phyloP scores from a whole-genome alignment of 2,113 vertebrate species.

The Apeltes quadracus region DNA sequence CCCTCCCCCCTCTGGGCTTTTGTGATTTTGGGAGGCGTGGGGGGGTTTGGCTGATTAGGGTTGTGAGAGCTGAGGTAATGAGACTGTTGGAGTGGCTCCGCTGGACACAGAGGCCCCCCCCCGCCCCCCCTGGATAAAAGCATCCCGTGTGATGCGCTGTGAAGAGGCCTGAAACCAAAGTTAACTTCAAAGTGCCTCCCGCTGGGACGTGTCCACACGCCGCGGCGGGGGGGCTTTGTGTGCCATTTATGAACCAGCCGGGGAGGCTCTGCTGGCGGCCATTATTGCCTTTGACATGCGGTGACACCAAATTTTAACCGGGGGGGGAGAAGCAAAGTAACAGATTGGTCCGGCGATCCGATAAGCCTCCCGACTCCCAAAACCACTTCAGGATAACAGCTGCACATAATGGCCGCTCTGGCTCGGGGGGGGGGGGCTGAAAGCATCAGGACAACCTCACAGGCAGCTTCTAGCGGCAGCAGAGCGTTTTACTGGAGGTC shows the following conservation, averaged over 20 bases:
- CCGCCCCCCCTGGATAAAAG: slow-evolving; percentile 56
- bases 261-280: slow-evolving; percentile 51
- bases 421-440: neutral
- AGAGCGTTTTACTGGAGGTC: neutral
- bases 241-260: slow-evolving; percentile 61
- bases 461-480: neutral
- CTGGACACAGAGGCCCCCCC: slow-evolving; percentile 47
- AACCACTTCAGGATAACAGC: slow-evolving; percentile 33
- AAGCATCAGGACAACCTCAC: neutral
- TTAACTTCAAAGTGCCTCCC: slow-evolving; percentile 80
- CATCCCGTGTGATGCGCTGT: slow-evolving; percentile 54
- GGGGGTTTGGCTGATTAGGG: slow-evolving; percentile 55
- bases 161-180: slow-evolving; percentile 75
- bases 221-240: slow-evolving; percentile 78
- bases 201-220: slow-evolving; percentile 67
- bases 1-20: slow-evolving; percentile 11
- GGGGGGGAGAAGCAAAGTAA: slow-evolving; percentile 42
- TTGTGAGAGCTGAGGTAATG: slow-evolving; percentile 64
- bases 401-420: slow-evolving; percentile 23
- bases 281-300: slow-evolving; percentile 54
- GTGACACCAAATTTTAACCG: slow-evolving; percentile 53
- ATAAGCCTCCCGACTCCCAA: slow-evolving; percentile 34
- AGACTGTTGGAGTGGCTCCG: slow-evolving; percentile 58
- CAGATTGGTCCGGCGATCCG: slow-evolving; percentile 27
- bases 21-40: slow-evolving; percentile 12